Evolutionary conservation across 2,888 invertebrate genomes (phyloP).

Genomic region (Rotaria socialis): DNA sequence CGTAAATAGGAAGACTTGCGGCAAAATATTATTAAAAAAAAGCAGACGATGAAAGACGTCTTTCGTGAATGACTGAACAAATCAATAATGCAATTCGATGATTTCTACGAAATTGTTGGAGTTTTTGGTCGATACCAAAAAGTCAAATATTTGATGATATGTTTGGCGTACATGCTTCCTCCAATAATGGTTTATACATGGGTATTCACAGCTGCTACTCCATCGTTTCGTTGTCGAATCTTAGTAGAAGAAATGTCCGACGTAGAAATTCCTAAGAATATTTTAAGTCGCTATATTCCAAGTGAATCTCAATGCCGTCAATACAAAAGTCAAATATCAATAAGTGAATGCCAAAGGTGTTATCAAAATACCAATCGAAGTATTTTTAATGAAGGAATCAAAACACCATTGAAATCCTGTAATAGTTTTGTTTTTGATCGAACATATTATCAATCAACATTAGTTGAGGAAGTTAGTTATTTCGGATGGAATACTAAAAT

Average conservation of each 20-base stretch:
- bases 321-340: not conserved
- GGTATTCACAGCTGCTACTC: not conserved
- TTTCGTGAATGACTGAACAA: too few species aligned
- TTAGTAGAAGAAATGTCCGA: not conserved
- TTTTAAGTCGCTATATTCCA: not conserved
- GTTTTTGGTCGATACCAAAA: not conserved
- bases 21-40: too few species aligned
- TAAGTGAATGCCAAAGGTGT: not conserved
- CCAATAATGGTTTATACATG: slow-evolving; percentile 16
- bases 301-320: not conserved
- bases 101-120: not conserved
- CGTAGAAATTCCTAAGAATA: not conserved
- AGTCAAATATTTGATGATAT: not conserved
- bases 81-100: slow-evolving; percentile 15
- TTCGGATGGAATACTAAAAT: not conserved
- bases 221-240: not conserved
- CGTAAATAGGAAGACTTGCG: too few species aligned
- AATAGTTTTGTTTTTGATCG: not conserved
- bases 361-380: not conserved
- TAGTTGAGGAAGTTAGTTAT: slow-evolving; percentile 11
- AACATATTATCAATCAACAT: not conserved
- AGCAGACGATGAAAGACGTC: too few species aligned
- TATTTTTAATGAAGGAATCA: not conserved
- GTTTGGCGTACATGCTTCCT: not conserved
- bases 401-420: not conserved